Conservation (phyloP, 2,113 vertebrate genomes). For the Nesogale talazaci region DNA sequence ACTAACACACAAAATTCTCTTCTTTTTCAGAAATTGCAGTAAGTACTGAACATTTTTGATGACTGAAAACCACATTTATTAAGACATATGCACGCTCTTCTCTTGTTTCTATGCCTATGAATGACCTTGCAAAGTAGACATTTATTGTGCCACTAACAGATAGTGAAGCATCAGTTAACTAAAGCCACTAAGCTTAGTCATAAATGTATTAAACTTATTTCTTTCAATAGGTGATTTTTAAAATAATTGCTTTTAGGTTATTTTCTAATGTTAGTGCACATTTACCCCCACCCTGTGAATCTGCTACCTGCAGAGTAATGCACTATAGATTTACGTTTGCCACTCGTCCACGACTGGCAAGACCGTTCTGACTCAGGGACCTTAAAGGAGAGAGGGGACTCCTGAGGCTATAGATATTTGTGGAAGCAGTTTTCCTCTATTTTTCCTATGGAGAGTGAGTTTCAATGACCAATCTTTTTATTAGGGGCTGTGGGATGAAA, state of each 20-base stretch:
- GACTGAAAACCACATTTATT: not conserved
- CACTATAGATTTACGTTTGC: not conserved
- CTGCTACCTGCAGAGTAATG: not conserved
- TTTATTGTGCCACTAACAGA: not conserved
- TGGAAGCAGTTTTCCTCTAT: no score
- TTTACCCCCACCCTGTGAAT: not conserved
- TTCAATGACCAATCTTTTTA: no score
- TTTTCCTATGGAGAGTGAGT: no score
- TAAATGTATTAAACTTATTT: not conserved
- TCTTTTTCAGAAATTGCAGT: not conserved
- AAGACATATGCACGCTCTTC: not conserved
- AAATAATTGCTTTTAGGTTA: no score
- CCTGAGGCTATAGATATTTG: no score
- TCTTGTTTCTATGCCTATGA: not conserved
- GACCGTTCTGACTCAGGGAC: no score
- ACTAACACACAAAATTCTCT: no score
- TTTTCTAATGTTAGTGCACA: not conserved
- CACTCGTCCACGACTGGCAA: no score
- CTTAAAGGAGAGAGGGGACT: no score
- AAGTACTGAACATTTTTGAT: not conserved
- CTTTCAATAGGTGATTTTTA: no score
- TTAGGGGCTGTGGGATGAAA: no score
- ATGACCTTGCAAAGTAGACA: not conserved
- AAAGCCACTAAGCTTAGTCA: not conserved
- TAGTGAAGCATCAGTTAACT: slow-evolving; percentile 28